Base-by-base conservation (phyloP, 1,140 invertebrate species). In the Euwallacea fornicatus region DNA sequence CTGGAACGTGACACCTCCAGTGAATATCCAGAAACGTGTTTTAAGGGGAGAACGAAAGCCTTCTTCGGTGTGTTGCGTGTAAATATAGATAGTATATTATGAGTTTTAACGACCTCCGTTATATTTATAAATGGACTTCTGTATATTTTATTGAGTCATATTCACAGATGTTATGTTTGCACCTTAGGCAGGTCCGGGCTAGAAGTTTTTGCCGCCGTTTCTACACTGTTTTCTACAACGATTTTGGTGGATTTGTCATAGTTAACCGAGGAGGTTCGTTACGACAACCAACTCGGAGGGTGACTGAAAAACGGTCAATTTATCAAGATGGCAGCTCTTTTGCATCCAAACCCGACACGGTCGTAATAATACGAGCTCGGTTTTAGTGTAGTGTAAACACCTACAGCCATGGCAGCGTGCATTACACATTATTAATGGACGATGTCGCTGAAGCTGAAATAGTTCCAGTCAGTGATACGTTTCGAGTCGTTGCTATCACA, bases 361-460 rank as follows among this genome's bases (percentile, higher is more conserved):
- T 56, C 54, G 54, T 13, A 13, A 67, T 58, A 67, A 67, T 67
- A 50, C 11, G 42, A 42, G 44, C 66, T 47, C 15, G 56, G 42
- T 47, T 21, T 67, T 68, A 60, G 53, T 66, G 54, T 58, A 66
- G 65, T 66, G 65, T 66, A 66, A 66, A 66, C 54, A 66, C 66
- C 66, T 68, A 68, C 66, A 68, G 56, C 46, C 44, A 44, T 50
- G 46, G 50, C 58, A 41, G 44, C 16, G 42, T 46, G 54, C 43
- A 68, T 60, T 68, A 33, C 60, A 68, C 33, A 43, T 60, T 68
- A 68, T 68, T 68, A 68, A 68, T 68, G 66, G 66, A 68, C 66
- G 65, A 67, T 59, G 54, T 41, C 42, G 53, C 16, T 56, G 43
- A 68, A 68, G 33, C 56, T 47, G 53, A 67, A 67, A 47, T 67